A percentile compares a stretch with the other conserved stretches of the same genome.
Conservation (phyloP, 2,113 vertebrate species). For the Amphiprion ocellaris region DNA sequence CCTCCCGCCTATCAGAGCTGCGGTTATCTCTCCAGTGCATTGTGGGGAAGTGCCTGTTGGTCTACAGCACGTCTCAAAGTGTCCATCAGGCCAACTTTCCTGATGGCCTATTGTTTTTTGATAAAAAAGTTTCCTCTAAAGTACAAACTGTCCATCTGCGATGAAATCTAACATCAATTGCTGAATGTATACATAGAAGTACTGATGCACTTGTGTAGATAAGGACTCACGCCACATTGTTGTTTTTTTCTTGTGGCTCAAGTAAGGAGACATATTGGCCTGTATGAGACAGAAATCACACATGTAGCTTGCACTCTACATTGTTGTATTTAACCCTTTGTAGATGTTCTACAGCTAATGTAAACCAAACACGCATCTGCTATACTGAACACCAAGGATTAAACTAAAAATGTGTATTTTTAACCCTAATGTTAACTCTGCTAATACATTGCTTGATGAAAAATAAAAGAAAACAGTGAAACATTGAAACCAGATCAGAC, state of each 20-base stretch:
- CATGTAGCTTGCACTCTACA: no score
- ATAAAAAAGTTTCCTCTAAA: constrained; percentile 37
- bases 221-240: no score
- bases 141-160: constrained; percentile 16
- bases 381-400: neutral
- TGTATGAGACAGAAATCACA: no score
- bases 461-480: neutral
- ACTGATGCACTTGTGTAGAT: no score
- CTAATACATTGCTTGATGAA: neutral
- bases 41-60: constrained; percentile 76
- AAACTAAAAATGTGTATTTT: neutral
- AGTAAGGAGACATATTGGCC: no score
- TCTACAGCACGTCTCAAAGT: constrained; percentile 47
- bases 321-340: no score
- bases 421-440: neutral
- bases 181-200: no score
- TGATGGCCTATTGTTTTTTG: constrained; percentile 72
- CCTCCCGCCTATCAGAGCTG: constrained; percentile 68
- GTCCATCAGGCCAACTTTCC: constrained; percentile 61
- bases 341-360: neutral
- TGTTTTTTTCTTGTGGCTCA: no score
- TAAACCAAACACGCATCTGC: neutral
- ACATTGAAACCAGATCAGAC: constrained; percentile 26
- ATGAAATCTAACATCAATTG: neutral
- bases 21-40: constrained; percentile 77